Percentiles rank a stretch among this genome's conserved stretches.
Conservation (phyloP, 2,113 vertebrate genomes). For the Plotosus lineatus region DNA sequence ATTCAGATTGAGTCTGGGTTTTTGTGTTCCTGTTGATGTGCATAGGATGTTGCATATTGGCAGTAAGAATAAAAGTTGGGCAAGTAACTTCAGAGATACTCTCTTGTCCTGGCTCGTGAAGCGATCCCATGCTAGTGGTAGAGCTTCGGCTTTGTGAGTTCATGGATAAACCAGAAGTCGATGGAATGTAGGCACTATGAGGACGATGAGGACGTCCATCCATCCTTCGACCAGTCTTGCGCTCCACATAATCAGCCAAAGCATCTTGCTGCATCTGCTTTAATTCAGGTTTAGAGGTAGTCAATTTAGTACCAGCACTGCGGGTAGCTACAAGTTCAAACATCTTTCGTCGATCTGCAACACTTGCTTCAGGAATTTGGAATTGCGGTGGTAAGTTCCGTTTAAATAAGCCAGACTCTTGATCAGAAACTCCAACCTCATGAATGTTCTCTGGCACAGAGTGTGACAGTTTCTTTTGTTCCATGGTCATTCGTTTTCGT, state of each 20-base stretch:
- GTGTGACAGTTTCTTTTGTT: slow-evolving; percentile 93
- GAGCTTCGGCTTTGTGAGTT: slow-evolving; percentile 77
- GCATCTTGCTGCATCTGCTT: slow-evolving; percentile 90
- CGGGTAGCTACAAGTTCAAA: slow-evolving; percentile 78
- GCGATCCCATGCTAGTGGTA: slow-evolving; percentile 81
- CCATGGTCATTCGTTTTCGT: slow-evolving; percentile 79
- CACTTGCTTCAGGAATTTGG: slow-evolving; percentile 74
- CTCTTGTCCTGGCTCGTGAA: slow-evolving; percentile 75
- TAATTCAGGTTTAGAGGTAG: slow-evolving; percentile 77
- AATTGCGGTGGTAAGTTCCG: slow-evolving; percentile 61
- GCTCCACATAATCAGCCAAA: slow-evolving; percentile 84
- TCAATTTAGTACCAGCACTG: slow-evolving; percentile 63
- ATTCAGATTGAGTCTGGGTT: slow-evolving; percentile 49
- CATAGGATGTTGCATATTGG: slow-evolving; percentile 55
- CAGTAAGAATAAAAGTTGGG: slow-evolving; percentile 64
- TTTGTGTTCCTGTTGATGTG: slow-evolving; percentile 64
- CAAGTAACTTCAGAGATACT: slow-evolving; percentile 49
- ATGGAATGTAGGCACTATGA: slow-evolving; percentile 73
- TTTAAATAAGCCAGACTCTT: slow-evolving; percentile 62
- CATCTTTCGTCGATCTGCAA: slow-evolving; percentile 85
- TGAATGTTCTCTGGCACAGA: slow-evolving; percentile 95
- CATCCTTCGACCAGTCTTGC: slow-evolving; percentile 77
- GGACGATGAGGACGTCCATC: slow-evolving; percentile 66
- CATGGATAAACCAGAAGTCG: slow-evolving; percentile 49
- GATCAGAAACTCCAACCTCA: slow-evolving; percentile 81